These are phyloP conservation scores for Iguana delicatissima DNA, from an alignment of 2,797 vertebrate species.

Conservation along the genomic window DNA sequence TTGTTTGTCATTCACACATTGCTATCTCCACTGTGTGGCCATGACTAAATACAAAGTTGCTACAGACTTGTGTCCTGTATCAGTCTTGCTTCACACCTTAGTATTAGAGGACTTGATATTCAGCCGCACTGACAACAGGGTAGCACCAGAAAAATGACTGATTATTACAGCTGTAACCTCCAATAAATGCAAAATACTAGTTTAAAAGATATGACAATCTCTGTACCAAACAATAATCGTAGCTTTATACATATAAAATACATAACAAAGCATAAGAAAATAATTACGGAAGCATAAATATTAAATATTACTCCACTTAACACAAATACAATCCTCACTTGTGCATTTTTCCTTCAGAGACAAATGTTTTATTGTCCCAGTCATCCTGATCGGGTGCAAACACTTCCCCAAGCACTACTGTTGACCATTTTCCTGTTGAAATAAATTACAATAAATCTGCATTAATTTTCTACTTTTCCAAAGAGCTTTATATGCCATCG, in stretches of 20 bases:
- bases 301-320: slow-evolving; percentile 65
- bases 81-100: neutral
- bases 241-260: slow-evolving; percentile 39
- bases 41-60: neutral
- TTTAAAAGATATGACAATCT: slow-evolving; percentile 29
- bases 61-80: neutral
- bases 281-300: slow-evolving; percentile 64
- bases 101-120: neutral
- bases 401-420: slow-evolving; percentile 87
- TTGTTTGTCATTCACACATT: neutral
- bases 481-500: slow-evolving; percentile 44
- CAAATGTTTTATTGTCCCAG: slow-evolving; percentile 94
- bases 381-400: slow-evolving; percentile 91
- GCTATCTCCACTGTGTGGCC: neutral
- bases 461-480: slow-evolving; percentile 65
- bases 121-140: neutral
- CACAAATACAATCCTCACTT: slow-evolving; percentile 82
- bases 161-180: neutral
- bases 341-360: slow-evolving; percentile 88
- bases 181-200: slow-evolving; percentile 26
- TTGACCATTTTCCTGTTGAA: slow-evolving; percentile 87
- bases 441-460: slow-evolving; percentile 75
- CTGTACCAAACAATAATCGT: slow-evolving; percentile 26
- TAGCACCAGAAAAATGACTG: neutral
- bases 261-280: slow-evolving; percentile 46